Base-by-base conservation (phyloP, 2,888 invertebrate species). In the Pollenia labialis region DNA sequence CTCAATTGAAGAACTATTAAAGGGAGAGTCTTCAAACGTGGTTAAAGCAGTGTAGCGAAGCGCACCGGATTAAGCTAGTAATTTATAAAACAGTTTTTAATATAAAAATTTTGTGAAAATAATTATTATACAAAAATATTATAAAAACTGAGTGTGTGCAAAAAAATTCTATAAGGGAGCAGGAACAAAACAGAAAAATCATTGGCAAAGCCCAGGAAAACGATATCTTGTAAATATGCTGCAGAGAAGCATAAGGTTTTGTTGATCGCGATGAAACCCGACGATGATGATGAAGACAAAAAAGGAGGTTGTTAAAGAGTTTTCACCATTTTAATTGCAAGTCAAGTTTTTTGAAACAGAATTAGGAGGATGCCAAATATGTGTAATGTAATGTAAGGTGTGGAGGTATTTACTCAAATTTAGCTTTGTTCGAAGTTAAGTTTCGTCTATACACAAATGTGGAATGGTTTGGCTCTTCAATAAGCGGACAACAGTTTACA, bases 391-490 rank as follows among this genome's bases (percentile, higher is more conserved):
- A 91, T 18, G 91, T 93, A 4, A 93, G 93, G 85, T 92, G 92
- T 64, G 97, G 97, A 42, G 97, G 97, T 2, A 94, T 96, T 6
- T 95, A 96, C 11, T 95, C 96, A 90, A 96, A 96, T 91, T 95
- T 95, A 12, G 95, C 96, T 0, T 92, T 97, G 40, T 94, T 96
- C 7, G 94, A 94, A 88, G 94, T 96, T 0, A 94, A 94, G 16
- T 94, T 94, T 89, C 97, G 97, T 0, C 94, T 96, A 89, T 95
- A 96, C 89, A 94, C 95, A 32, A 93, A 96, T 75, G 93, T 95
- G 82, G 95, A 95, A 86, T 95, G 95, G 71, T 94, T 95, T 12
- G 95, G 95, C 54, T 94, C 94, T 40, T 94, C 95, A 71, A 94
- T 96, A 74, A 97, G 97, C 12, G 97, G 97, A 0, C 95, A 96